phyloP scores from a whole-genome alignment of 2,888 invertebrate species.

The Antitype chi region DNA sequence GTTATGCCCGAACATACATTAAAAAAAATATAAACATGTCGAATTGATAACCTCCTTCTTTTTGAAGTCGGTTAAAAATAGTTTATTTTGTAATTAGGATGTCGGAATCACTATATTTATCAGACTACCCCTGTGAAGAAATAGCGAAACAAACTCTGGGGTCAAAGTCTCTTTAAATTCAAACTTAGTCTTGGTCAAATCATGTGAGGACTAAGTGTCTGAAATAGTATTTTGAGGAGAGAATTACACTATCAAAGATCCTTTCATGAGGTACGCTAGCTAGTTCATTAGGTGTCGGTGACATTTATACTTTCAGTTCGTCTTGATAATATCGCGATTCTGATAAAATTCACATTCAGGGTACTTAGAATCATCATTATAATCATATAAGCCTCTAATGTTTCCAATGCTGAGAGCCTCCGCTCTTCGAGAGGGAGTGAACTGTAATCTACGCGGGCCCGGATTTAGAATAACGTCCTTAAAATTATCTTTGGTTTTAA shows the following conservation, averaged over 20 bases:
- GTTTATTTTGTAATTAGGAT: too few species aligned
- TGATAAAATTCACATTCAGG: background rate
- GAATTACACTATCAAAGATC: background rate
- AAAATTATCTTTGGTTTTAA: slow-evolving; percentile 10
- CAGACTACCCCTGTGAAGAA: background rate
- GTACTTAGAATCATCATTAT: too few species aligned
- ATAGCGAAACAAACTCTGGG: background rate
- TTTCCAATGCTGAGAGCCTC: too few species aligned
- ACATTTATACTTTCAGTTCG: too few species aligned
- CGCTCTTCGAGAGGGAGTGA: too few species aligned
- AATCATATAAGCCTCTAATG: too few species aligned
- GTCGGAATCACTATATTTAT: background rate
- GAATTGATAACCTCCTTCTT: too few species aligned
- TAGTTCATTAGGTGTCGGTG: background rate
- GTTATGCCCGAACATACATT: too few species aligned
- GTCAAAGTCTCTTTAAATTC: background rate
- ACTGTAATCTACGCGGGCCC: too few species aligned
- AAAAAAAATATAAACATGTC: too few species aligned
- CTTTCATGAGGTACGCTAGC: background rate
- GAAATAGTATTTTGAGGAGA: background rate
- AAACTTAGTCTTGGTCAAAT: background rate
- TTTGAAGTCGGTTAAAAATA: too few species aligned
- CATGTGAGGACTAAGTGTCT: background rate
- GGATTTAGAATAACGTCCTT: background rate
- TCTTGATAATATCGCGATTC: background rate